Conservation (phyloP, 1,140 invertebrate species). For the Drosophila kohkoa region DNA sequence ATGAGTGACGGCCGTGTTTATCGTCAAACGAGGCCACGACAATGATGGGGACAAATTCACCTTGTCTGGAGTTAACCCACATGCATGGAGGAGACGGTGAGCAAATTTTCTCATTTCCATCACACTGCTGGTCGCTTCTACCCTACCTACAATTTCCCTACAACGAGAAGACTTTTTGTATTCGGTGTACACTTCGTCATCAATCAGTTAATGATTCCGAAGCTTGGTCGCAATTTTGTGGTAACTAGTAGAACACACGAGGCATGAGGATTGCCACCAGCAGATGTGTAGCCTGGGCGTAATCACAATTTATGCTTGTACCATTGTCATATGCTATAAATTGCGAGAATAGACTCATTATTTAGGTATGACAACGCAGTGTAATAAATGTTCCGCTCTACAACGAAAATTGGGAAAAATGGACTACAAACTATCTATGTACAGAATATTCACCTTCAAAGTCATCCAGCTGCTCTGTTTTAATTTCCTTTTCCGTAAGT, state of each 20-base stretch:
- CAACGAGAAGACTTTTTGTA: not conserved
- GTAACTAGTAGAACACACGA: conserved; percentile 9
- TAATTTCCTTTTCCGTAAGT: conserved; percentile 69
- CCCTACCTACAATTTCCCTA: not conserved
- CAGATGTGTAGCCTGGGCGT: conserved; percentile 53
- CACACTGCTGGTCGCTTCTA: not conserved
- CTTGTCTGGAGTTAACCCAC: conserved; percentile 52
- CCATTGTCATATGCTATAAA: conserved; percentile 73
- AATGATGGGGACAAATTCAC: conserved; percentile 21
- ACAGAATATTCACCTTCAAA: too few relatives aligned
- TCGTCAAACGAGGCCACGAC: conserved; percentile 39
- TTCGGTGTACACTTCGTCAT: conserved; percentile 46
- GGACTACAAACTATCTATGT: conserved; percentile 33
- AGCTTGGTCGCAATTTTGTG: conserved; percentile 41
- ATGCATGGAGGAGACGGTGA: conserved; percentile 61
- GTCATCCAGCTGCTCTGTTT: conserved; percentile 27
- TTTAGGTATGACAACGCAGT: conserved; percentile 70
- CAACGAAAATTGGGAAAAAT: conserved; percentile 30
- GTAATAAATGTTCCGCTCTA: conserved; percentile 70
- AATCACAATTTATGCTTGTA: conserved; percentile 78
- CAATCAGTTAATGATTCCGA: conserved; percentile 73
- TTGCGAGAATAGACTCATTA: conserved; percentile 58
- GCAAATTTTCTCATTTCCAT: conserved; percentile 38
- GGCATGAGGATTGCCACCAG: conserved; percentile 5
- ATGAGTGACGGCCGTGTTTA: conserved; percentile 57